Evolutionary conservation across 2,113 vertebrate species (phyloP).

Genomic region (Nerophis lumbriciformis): DNA sequence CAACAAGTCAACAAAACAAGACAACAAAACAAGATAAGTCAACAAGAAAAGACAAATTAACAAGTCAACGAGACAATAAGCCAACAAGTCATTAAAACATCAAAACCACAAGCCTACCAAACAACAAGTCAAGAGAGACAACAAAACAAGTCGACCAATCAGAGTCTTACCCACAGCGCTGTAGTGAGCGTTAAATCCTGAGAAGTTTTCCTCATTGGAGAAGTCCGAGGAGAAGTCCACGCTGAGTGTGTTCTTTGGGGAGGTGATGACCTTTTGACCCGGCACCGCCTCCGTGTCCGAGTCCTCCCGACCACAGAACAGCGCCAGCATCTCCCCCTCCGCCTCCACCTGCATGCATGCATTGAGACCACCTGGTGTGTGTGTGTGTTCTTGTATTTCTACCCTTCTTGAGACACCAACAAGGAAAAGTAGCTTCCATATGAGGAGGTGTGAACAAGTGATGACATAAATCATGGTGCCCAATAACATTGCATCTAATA

Average conservation of each 20-base stretch:
- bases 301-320: constrained; percentile 84
- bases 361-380: not conserved
- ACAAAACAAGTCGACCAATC: not conserved
- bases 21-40: no score
- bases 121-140: no score
- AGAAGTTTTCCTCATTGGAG: constrained; percentile 89
- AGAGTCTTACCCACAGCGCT: constrained; percentile 79
- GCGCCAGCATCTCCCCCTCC: constrained; percentile 77
- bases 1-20: no score
- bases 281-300: constrained; percentile 89
- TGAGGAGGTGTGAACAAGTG: no score
- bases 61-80: no score
- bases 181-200: constrained; percentile 89
- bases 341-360: constrained; percentile 73
- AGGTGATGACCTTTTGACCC: constrained; percentile 70
- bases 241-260: constrained; percentile 76
- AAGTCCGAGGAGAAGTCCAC: constrained; percentile 87
- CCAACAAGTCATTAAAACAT: no score
- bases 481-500: no score
- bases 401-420: no score
- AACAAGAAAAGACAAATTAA: no score
- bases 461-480: no score
- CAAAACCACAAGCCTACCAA: no score
- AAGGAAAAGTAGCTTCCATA: no score
- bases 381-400: constrained; percentile 21